These are phyloP conservation scores for Lichenostomus cassidix DNA, from an alignment of 2,113 vertebrate genomes.

Conservation along the genomic window DNA sequence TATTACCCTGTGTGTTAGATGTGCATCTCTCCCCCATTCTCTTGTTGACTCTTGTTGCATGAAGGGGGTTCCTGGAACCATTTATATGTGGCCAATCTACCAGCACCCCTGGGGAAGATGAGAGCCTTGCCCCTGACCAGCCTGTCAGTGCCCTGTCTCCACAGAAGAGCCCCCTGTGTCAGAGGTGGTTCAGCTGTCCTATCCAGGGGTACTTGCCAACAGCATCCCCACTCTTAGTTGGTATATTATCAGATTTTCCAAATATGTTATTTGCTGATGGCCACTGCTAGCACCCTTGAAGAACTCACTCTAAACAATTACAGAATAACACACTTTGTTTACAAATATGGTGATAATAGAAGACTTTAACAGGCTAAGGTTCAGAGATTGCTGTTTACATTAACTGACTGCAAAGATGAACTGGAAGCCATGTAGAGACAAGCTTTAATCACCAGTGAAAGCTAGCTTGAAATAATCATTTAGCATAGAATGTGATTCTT, in stretches of 20 bases:
- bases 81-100: not conserved
- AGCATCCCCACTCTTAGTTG: not conserved
- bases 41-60: not conserved
- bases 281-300: not conserved
- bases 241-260: not conserved
- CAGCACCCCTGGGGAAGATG: not conserved
- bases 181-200: not conserved
- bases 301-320: not conserved
- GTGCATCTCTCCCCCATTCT: not conserved
- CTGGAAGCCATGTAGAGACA: not conserved
- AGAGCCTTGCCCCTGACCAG: not conserved
- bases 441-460: not conserved
- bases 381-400: not conserved
- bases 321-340: not conserved
- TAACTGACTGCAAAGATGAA: not conserved
- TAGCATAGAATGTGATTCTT: not conserved
- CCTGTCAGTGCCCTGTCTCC: not conserved
- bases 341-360: not conserved
- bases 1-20: not conserved
- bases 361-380: not conserved
- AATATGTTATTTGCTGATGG: not conserved
- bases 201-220: no score
- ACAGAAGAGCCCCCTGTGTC: not conserved
- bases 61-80: not conserved
- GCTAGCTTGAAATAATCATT: not conserved